Evolutionary conservation across 2,888 invertebrate genomes (phyloP), one percentile per base, ranked within the genome.

Genomic region (Dicyrtoma fusca): DNA sequence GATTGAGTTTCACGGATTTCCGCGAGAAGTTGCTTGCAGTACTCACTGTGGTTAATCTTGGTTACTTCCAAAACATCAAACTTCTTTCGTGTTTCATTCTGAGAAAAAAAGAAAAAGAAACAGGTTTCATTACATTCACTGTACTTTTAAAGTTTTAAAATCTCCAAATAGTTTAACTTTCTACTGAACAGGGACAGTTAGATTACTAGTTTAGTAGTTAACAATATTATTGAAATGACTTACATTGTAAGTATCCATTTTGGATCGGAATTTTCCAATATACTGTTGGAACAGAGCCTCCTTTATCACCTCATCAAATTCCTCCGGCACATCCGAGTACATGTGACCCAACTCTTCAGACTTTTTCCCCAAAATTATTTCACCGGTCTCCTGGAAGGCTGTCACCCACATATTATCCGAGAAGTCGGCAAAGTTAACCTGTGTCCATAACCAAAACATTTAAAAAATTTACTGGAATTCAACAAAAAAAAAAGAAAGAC

Each of bases 161-260:
- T n/a, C n/a, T n/a, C n/a, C n/a, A n/a, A n/a, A n/a, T n/a, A n/a
- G n/a, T n/a, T n/a, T n/a, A n/a, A n/a, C n/a, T n/a, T n/a, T n/a
- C n/a, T n/a, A n/a, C n/a, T n/a, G n/a, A n/a, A n/a, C n/a, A n/a
- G n/a, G n/a, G n/a, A n/a, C n/a, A n/a, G n/a, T n/a, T n/a, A n/a
- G n/a, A n/a, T n/a, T n/a, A n/a, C n/a, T n/a, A n/a, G n/a, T n/a
- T n/a, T n/a, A n/a, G n/a, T n/a, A n/a, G n/a, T n/a, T n/a, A n/a
- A n/a, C n/a, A n/a, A n/a, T n/a, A n/a, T n/a, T n/a, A n/a, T n/a
- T n/a, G n/a, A n/a, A n/a, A n/a, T n/a, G n/a, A 87, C 89, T 88
- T 85, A 94, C 96, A 83, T 94, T 96, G 83, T 90, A 99, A 13
- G 88, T 91, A 84, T 99, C 98, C 85, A 92, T 88, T 85, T 94